Conservation (phyloP, 2,888 invertebrate genomes). For the Aphidoletes aphidimyza region DNA sequence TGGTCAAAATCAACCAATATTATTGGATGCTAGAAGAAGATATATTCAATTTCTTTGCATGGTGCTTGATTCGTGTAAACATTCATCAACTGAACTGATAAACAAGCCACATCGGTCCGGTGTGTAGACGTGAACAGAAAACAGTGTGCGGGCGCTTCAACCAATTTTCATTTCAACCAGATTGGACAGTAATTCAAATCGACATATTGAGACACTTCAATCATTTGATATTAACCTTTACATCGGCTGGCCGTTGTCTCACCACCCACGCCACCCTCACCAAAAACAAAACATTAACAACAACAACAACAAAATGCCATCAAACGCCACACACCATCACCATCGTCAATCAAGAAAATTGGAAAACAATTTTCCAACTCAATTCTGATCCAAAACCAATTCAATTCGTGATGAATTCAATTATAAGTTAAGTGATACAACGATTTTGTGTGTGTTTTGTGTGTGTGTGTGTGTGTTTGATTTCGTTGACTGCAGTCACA, state of each 20-base stretch:
- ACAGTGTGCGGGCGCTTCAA: too few relatives aligned
- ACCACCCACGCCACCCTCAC: not conserved
- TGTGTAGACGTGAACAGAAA: too few relatives aligned
- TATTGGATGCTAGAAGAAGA: too few relatives aligned
- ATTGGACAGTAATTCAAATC: conserved; percentile 7
- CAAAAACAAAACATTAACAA: too few relatives aligned
- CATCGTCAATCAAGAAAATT: not conserved
- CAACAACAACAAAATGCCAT: too few relatives aligned
- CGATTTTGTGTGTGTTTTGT: too few relatives aligned
- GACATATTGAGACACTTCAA: not conserved
- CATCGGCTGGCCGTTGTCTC: not conserved
- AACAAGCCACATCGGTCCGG: not conserved
- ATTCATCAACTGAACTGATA: not conserved
- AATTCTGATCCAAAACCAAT: not conserved
- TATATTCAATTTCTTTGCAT: too few relatives aligned
- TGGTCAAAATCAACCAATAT: too few relatives aligned
- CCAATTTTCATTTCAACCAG: not conserved
- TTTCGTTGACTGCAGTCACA: too few relatives aligned
- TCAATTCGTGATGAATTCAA: not conserved
- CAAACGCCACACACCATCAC: too few relatives aligned
- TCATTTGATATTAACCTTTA: not conserved
- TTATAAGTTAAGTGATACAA: not conserved
- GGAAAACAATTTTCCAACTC: not conserved
- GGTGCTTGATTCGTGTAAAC: too few relatives aligned
- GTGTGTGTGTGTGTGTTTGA: too few relatives aligned